Conservation (phyloP, 2,113 vertebrate genomes). For the Etheostoma spectabile region DNA sequence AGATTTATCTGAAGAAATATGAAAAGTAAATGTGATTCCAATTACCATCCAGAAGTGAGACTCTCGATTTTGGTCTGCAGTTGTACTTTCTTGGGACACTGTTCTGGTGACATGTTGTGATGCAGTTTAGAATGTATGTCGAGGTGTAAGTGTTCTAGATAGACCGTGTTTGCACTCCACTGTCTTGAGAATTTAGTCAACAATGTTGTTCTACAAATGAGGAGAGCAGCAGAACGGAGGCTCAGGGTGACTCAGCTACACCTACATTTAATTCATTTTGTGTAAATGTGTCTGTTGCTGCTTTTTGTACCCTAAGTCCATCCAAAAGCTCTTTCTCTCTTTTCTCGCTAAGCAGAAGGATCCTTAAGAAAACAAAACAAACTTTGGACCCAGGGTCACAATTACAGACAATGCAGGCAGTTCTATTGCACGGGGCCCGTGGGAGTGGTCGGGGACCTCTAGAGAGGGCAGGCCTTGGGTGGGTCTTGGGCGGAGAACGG, state of each 20-base stretch:
- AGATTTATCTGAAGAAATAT: slow-evolving; percentile 65
- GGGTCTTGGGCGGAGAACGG: too few species aligned
- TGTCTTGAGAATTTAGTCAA: slow-evolving; percentile 18
- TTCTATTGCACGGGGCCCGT: too few species aligned
- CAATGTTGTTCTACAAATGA: slow-evolving; percentile 11
- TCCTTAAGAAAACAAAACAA: neutral
- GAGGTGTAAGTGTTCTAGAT: slow-evolving; percentile 13
- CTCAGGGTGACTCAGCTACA: slow-evolving; percentile 19
- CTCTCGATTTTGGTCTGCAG: slow-evolving; percentile 13
- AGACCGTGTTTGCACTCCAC: neutral
- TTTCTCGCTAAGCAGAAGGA: neutral
- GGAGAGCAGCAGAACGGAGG: slow-evolving; percentile 9
- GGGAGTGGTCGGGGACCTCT: too few species aligned
- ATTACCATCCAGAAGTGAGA: slow-evolving; percentile 42
- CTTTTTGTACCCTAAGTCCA: neutral
- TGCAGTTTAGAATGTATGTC: neutral
- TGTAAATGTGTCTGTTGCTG: neutral
- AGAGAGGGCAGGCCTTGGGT: too few species aligned
- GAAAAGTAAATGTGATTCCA: slow-evolving; percentile 55
- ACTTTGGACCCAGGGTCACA: too few species aligned
- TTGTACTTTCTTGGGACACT: slow-evolving; percentile 21
- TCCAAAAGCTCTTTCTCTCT: neutral
- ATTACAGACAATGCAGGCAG: too few species aligned
- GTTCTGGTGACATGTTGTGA: neutral
- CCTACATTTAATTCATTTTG: slow-evolving; percentile 17